Evolutionary conservation across 2,797 vertebrate species (phyloP).

Genomic region (Diplodus sargus): DNA sequence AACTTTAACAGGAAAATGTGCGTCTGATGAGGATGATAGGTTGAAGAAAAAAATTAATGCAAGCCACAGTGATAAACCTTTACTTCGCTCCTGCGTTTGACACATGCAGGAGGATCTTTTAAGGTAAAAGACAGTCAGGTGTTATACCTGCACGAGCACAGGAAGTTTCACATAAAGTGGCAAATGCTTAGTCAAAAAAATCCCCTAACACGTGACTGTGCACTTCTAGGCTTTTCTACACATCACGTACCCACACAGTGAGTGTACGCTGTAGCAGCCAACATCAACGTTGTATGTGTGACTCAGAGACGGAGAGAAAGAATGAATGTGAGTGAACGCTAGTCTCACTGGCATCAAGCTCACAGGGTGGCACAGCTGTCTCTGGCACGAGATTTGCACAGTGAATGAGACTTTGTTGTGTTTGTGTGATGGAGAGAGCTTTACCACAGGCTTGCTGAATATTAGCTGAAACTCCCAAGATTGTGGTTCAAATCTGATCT

Average conservation of each 20-base stretch:
- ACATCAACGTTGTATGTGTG: neutral
- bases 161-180: slow-evolving; percentile 26
- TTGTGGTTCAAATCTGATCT: slow-evolving; percentile 26
- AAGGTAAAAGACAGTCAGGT: neutral
- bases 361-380: slow-evolving; percentile 55
- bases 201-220: neutral
- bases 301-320: slow-evolving; percentile 18
- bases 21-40: neutral
- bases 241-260: neutral
- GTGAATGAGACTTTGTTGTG: slow-evolving; percentile 41
- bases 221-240: slow-evolving; percentile 14
- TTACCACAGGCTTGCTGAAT: neutral
- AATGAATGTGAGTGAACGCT: slow-evolving; percentile 35
- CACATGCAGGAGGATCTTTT: neutral
- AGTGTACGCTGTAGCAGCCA: neutral
- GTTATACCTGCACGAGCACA: slow-evolving; percentile 15
- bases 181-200: slow-evolving; percentile 14
- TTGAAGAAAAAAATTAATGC: neutral
- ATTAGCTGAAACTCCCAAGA: slow-evolving; percentile 6
- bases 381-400: slow-evolving; percentile 38
- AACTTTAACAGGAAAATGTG: neutral
- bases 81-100: neutral
- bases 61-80: neutral
- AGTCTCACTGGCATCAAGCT: slow-evolving; percentile 47
- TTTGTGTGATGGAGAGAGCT: neutral